Percentiles rank a stretch among this genome's conserved stretches.
Evolutionary conservation across 92 coral and sea anemone genomes (phyloP).

Genomic region (Umimayanthus kanabou): DNA sequence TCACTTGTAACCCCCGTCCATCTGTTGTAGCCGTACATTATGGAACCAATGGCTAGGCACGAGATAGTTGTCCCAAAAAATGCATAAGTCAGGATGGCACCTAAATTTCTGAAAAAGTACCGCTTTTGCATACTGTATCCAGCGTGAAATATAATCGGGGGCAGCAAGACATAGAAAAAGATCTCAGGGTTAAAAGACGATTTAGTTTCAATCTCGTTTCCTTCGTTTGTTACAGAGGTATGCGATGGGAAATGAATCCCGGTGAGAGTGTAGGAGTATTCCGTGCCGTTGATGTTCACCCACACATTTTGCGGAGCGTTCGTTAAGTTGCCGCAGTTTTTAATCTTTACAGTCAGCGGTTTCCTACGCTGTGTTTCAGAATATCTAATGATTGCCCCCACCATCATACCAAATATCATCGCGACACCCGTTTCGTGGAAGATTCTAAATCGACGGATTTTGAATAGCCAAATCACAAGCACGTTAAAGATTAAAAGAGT

Average conservation of each 20-base stretch:
- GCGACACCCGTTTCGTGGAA: conserved; percentile 99
- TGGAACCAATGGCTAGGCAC: conserved; percentile 81
- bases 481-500: conserved; percentile 89
- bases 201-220: conserved; percentile 91
- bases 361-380: conserved; percentile 70
- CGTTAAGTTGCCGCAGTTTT: conserved; percentile 90
- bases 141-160: conserved; percentile 97
- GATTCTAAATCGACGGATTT: conserved; percentile 87
- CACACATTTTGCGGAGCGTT: conserved; percentile 86
- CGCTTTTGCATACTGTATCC: conserved; percentile 98
- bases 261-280: conserved; percentile 83
- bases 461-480: conserved; percentile 93
- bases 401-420: conserved; percentile 86
- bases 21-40: conserved; percentile 82
- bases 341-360: conserved; percentile 86
- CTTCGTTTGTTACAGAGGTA: conserved; percentile 70
- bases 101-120: conserved; percentile 91
- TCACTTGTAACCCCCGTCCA: conserved; percentile 87
- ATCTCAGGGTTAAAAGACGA: conserved; percentile 96
- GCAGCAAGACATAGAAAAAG: conserved; percentile 92
- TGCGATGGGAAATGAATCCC: conserved; percentile 92
- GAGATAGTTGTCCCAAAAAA: conserved; percentile 95
- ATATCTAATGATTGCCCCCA: conserved; percentile 93
- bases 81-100: conserved; percentile 97
- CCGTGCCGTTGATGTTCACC: conserved; percentile 94